phyloP scores from a whole-genome alignment of 2,797 vertebrate species.

The Vespertilio murinus region DNA sequence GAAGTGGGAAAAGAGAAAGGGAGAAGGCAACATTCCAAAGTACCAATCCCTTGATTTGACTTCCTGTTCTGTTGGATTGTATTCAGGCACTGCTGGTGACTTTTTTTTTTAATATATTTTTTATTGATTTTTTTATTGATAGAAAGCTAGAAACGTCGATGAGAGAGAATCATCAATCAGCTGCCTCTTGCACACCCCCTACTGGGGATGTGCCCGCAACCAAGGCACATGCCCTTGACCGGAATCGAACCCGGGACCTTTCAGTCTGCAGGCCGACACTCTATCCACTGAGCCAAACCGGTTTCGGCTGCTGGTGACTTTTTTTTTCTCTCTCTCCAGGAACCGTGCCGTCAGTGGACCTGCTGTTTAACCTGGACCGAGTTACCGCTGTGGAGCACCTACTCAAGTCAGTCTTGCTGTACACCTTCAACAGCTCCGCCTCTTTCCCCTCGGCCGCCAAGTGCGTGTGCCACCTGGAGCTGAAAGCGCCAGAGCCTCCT shows the following conservation, averaged over 20 bases:
- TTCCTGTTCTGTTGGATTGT: not conserved
- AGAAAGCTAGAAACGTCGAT: too few species aligned
- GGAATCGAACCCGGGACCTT: too few species aligned
- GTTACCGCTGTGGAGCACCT: conserved; percentile 90
- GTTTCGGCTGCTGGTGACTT: too few species aligned
- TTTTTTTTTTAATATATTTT: too few species aligned
- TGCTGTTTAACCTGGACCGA: conserved; percentile 92
- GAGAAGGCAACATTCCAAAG: not conserved
- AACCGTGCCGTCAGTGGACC: conserved; percentile 81
- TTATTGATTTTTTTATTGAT: too few species aligned
- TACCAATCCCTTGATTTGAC: not conserved
- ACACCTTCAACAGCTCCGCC: conserved; percentile 85
- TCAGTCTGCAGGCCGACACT: too few species aligned
- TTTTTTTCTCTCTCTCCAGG: conserved; percentile 83
- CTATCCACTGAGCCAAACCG: too few species aligned
- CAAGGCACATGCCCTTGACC: too few species aligned
- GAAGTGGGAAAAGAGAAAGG: not conserved
- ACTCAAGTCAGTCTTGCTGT: conserved; percentile 93
- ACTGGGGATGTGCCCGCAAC: too few species aligned
- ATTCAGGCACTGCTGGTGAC: not conserved
- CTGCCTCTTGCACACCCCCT: too few species aligned
- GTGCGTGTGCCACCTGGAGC: conserved; percentile 86
- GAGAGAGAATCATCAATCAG: too few species aligned
- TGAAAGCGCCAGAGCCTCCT: conserved; percentile 79
- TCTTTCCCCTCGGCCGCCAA: conserved; percentile 72